Conservation (phyloP, 2,113 vertebrate species). For the Noturus placidus region DNA sequence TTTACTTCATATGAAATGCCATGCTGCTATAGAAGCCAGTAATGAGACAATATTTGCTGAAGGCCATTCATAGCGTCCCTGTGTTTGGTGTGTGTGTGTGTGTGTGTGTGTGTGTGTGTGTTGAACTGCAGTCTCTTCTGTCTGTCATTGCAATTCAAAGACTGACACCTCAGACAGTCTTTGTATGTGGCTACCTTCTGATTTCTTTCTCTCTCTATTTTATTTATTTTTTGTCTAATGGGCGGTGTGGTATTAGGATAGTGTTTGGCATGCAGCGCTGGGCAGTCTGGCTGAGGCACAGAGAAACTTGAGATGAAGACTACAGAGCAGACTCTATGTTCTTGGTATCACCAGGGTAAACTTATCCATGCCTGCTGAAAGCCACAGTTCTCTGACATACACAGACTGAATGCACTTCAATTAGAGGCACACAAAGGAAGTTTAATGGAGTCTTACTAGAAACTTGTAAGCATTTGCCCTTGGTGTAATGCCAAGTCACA, state of each 20-base stretch:
- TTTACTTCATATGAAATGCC: background rate
- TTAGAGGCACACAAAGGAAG: conserved; percentile 43
- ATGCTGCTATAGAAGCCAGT: background rate
- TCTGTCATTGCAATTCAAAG: conserved; percentile 14
- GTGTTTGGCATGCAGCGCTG: conserved; percentile 9
- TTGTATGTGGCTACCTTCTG: conserved; percentile 6
- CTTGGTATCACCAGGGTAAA: conserved; percentile 25
- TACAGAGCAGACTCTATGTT: conserved; percentile 20
- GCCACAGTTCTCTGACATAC: conserved; percentile 29
- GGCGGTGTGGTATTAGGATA: conserved; percentile 35
- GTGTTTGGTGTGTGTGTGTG: background rate
- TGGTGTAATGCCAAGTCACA: conserved; percentile 3
- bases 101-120: background rate
- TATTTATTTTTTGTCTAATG: background rate
- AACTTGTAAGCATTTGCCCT: conserved; percentile 45
- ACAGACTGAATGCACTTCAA: conserved; percentile 41
- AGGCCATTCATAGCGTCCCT: background rate
- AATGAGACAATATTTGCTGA: background rate
- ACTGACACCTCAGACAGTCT: background rate
- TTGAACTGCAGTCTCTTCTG: background rate
- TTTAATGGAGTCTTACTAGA: conserved; percentile 45
- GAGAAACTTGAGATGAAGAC: conserved; percentile 43
- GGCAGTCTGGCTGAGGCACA: conserved; percentile 21
- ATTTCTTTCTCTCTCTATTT: background rate
- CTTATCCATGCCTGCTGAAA: conserved; percentile 19